Base-by-base conservation (phyloP, 2,888 invertebrate species). In the Pogonocherus hispidulus region DNA sequence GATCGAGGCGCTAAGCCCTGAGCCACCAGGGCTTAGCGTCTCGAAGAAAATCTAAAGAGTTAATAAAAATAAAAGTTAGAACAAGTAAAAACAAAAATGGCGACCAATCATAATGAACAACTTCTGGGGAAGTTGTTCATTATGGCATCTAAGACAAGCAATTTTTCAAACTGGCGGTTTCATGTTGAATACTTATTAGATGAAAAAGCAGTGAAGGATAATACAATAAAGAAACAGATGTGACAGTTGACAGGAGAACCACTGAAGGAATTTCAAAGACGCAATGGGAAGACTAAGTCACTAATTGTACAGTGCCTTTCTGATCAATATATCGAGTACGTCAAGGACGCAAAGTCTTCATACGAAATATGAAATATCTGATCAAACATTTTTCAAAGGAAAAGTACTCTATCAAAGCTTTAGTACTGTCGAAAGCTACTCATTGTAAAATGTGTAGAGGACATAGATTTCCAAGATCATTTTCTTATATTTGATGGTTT, bases 331-430 rank as follows among this genome's bases (percentile, higher is more conserved):
- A 27, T 77, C 5, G 73, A 76, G 11, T 65, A 65, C 18, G 54
- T 76, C 16, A 72, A 71, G 62, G 70, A 72, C 66, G 41, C 70
- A 55, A 71, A 67, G 59, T n/a, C n/a, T n/a, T n/a, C n/a, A n/a
- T n/a, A n/a, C n/a, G n/a, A n/a, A n/a, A n/a, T n/a, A n/a, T 72
- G 41, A 69, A 35, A 54, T 23, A 49, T 16, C 56, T 73, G 27
- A n/a, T 32, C 70, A 59, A 69, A 57, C 62, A 65, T 71, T 2
- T 72, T 75, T 47, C 65, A 71, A 65, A 62, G 70, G 41, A 76
- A 73, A 66, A 74, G 72, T 49, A 51, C 44, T 5, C 52, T 74
- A 16, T 63, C 66, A 8, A 75, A 74, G 52, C 41, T 73, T 41
- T 47, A 55, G 23, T 37, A 73, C 8, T 60, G 62, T 55, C 67